Percentiles rank a stretch among this genome's conserved stretches.
These are phyloP conservation scores for Adoxophyes honmai DNA, from an alignment of 1,140 invertebrate species.

Conservation along the genomic window DNA sequence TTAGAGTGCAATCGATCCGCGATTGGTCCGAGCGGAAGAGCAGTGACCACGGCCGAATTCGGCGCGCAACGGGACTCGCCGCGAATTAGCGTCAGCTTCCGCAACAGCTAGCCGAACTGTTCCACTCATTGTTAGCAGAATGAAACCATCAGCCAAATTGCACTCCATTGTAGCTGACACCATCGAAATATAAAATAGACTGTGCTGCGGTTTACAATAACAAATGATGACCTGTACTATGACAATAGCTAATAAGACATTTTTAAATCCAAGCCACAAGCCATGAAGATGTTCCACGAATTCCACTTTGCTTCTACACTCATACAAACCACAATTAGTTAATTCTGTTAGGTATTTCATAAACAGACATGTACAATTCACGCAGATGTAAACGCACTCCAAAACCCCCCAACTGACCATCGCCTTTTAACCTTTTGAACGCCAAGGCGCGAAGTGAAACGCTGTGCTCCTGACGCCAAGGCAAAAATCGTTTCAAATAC, in stretches of 20 bases:
- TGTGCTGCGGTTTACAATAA: not conserved
- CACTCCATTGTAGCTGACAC: not conserved
- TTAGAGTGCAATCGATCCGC: not conserved
- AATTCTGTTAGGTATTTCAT: too few species aligned
- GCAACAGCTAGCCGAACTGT: slow-evolving; percentile 7
- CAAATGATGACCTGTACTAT: not conserved
- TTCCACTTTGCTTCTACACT: not conserved
- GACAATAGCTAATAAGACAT: not conserved
- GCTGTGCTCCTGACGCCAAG: too few species aligned
- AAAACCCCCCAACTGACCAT: too few species aligned
- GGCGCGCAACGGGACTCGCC: slow-evolving; percentile 55
- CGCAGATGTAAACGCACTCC: too few species aligned
- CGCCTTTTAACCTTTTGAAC: too few species aligned
- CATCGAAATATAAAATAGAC: not conserved
- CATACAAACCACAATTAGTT: not conserved
- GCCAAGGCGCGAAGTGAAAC: too few species aligned
- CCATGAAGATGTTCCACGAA: not conserved
- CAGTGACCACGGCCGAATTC: slow-evolving; percentile 60
- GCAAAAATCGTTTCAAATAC: too few species aligned
- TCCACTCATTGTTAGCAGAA: slow-evolving; percentile 1
- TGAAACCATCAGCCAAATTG: not conserved
- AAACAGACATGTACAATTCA: too few species aligned
- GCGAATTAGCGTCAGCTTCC: slow-evolving; percentile 25
- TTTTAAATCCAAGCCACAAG: not conserved
- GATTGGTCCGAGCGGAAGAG: slow-evolving; percentile 52